Base-by-base conservation (phyloP, 2,113 vertebrate genomes). In the Sander vitreus region DNA sequence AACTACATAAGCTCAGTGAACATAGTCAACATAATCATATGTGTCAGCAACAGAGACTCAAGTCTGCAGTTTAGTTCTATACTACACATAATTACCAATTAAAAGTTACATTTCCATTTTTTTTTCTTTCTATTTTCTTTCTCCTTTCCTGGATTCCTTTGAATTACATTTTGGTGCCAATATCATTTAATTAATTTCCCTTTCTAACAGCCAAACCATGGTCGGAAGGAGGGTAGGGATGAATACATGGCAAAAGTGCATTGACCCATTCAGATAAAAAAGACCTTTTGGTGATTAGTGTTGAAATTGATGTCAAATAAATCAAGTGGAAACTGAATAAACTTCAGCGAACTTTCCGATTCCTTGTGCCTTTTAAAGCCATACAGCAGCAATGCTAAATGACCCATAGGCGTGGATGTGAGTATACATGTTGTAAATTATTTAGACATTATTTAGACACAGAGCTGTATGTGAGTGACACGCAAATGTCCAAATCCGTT, bases 121-220 rank as follows among this genome's bases (percentile, higher is more conserved):
- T 45, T 8, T 25, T 25, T n/a, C 1, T 55, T 0, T 70, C 0
- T 50, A n/a, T 16, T 60, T 0, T 51, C 27, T 25, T 11, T 45
- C 55, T 45, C 23, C 57, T 10, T 48, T 13, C 5, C 10, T 27
- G 30, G 48, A 63, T 30, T 48, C 15, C 1, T 71, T 68, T 47
- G 30, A 60, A 47, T 60, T 3, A n/a, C 48, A 53, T 36, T 53
- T 53, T 6, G 8, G 7, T 27, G 3, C 53, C 7, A 53, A 9
- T 12, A 36, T 73, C 27, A 43, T 63, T 77, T 30, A 43, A 77
- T 76, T 36, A 73, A 67, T 65, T 77, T 7, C 18, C 47, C 67
- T 23, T 6, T 48, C 36, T 8, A 15, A 48, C 16, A 30, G 11
- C 43, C 3, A 2, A 50, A 12, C 45, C 23, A 21, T 48, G 21